Percentiles rank a stretch among this genome's conserved stretches.
phyloP scores from a whole-genome alignment of 2,888 invertebrate genomes.

The Rotaria magnacalcarata region DNA sequence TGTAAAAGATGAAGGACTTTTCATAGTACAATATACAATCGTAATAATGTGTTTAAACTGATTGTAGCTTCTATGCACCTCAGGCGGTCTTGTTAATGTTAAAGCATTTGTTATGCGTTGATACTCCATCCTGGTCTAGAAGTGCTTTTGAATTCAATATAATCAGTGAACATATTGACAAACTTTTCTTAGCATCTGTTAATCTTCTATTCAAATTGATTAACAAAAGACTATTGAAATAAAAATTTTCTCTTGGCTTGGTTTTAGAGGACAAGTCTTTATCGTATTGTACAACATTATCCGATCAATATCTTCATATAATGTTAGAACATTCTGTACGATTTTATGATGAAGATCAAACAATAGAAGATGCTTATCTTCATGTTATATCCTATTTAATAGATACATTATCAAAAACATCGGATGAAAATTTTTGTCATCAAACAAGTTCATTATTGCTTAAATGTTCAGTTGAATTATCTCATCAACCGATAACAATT shows the following conservation, averaged over 20 bases:
- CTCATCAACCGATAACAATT: background rate
- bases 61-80: no score
- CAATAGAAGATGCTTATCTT: background rate
- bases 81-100: no score
- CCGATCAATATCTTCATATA: slow-evolving; percentile 34
- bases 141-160: no score
- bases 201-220: no score
- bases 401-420: slow-evolving; percentile 29
- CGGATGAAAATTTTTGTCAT: slow-evolving; percentile 28
- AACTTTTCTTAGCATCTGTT: no score
- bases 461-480: slow-evolving; percentile 7
- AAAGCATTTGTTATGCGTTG: no score
- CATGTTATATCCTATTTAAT: slow-evolving; percentile 29
- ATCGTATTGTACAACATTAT: background rate
- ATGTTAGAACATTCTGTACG: slow-evolving; percentile 12
- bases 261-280: background rate
- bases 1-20: no score
- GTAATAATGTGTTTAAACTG: no score
- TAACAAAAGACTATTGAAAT: no score
- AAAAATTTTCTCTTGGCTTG: background rate
- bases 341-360: background rate
- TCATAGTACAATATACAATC: no score
- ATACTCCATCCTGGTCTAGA: no score
- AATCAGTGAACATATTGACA: no score
- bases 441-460: slow-evolving; percentile 10